phyloP scores from a whole-genome alignment of 2,797 vertebrate species.

The Alauda arvensis region DNA sequence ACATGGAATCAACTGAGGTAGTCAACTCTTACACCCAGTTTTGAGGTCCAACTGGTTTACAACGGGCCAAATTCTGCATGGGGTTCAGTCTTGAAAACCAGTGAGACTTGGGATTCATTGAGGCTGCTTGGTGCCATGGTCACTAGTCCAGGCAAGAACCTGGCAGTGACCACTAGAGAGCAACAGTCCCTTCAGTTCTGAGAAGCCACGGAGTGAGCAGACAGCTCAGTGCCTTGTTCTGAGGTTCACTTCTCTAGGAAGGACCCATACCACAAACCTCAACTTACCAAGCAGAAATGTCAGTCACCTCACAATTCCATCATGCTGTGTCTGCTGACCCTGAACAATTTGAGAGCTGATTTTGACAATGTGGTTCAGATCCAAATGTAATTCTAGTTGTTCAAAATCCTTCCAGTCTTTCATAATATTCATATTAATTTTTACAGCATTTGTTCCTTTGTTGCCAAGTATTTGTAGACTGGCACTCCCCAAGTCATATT shows the following conservation, averaged over 20 bases:
- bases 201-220: fast-evolving
- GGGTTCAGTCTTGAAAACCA: neutral
- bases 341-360: neutral
- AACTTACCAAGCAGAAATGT: neutral
- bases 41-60: neutral
- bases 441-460: neutral
- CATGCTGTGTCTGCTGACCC: neutral
- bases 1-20: neutral
- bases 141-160: neutral
- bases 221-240: fast-evolving
- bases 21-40: neutral
- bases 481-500: neutral
- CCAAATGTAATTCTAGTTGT: neutral
- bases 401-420: neutral
- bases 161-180: neutral
- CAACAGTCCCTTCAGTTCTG: neutral
- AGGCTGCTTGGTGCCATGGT: neutral
- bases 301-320: neutral
- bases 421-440: neutral
- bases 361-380: neutral
- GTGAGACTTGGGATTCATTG: neutral
- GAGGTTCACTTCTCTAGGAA: neutral
- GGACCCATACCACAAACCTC: neutral
- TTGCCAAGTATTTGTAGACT: neutral
- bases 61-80: neutral